Evolutionary conservation across 2,113 vertebrate species (phyloP).

Genomic region (Uria aalge): DNA sequence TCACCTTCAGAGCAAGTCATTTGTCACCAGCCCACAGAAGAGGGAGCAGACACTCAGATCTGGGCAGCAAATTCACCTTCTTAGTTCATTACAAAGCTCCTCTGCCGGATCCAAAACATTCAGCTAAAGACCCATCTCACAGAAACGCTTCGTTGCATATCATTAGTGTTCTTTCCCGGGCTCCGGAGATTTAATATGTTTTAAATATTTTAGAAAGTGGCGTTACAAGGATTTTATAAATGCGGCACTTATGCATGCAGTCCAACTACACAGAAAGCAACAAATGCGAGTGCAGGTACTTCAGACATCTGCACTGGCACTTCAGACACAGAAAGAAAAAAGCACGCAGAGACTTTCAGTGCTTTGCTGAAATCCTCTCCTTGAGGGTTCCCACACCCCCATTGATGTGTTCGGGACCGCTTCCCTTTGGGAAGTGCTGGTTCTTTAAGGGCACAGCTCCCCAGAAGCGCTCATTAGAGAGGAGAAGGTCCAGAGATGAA

Average conservation of each 20-base stretch:
- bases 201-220: not conserved
- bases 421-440: not conserved
- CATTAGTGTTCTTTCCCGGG: not conserved
- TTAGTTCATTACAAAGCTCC: not conserved
- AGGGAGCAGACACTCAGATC: not conserved
- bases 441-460: not conserved
- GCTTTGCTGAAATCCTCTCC: not conserved
- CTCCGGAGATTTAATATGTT: not conserved
- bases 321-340: not conserved
- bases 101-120: not conserved
- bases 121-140: not conserved
- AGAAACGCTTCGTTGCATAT: rapidly evolving
- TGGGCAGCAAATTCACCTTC: not conserved
- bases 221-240: not conserved
- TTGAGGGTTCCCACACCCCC: not conserved
- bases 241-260: rapidly evolving
- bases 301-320: not conserved
- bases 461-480: not conserved
- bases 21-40: not conserved
- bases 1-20: not conserved
- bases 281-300: not conserved
- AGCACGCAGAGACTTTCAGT: not conserved
- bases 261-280: not conserved
- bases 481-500: not conserved
- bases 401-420: not conserved